Conservation (phyloP, 2,113 vertebrate species). For the human region GRCh38 chr18:39602001-39602500, state of each 20-base stretch:
- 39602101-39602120: conserved; percentile 41
- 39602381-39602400: conserved; percentile 72
- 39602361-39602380: conserved; percentile 79
- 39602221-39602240: conserved; percentile 77
- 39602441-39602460: conserved; percentile 65
- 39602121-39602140: conserved; percentile 41
- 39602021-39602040: neutral
- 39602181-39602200: conserved; percentile 55
- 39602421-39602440: conserved; percentile 42
- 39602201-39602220: conserved; percentile 74
- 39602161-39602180: conserved; percentile 59
- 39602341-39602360: conserved; percentile 84
- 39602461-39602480: conserved; percentile 68
- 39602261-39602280: conserved; percentile 83
- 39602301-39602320: conserved; percentile 81
- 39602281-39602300: conserved; percentile 79
- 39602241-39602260: conserved; percentile 83
- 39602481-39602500: conserved; percentile 76
- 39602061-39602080: neutral
- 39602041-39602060: neutral
- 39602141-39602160: conserved; percentile 52
- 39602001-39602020: neutral
- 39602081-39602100: neutral
- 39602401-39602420: conserved; percentile 74
- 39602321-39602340: conserved; percentile 79